These are phyloP conservation scores for Gouania willdenowi DNA, from an alignment of 2,797 vertebrate genomes.

Conservation along the genomic window DNA sequence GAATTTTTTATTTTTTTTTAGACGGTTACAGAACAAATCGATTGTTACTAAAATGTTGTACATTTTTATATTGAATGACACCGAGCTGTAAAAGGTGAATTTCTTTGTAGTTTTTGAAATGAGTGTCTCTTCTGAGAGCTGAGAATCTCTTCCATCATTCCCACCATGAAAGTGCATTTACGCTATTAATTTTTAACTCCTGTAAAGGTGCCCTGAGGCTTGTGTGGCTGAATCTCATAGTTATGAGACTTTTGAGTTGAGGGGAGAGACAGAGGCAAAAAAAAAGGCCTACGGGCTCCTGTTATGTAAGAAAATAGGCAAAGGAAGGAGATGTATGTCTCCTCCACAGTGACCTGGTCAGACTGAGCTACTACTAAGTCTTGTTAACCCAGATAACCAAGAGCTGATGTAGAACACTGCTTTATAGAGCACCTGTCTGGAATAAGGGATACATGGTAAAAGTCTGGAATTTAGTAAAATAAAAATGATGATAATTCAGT, in stretches of 20 bases:
- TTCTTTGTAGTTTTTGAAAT: too few species aligned
- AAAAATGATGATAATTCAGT: too few species aligned
- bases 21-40: too few species aligned
- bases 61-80: too few species aligned
- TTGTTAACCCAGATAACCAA: constrained; percentile 57
- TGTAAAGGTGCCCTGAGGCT: constrained; percentile 4
- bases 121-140: too few species aligned
- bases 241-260: constrained; percentile 13
- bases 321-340: constrained; percentile 45
- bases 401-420: constrained; percentile 51
- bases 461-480: too few species aligned
- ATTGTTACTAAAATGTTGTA: too few species aligned
- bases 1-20: too few species aligned
- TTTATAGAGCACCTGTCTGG: constrained; percentile 44
- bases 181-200: background rate
- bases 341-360: constrained; percentile 39
- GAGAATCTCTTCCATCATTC: too few species aligned
- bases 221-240: constrained; percentile 3
- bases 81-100: too few species aligned
- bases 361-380: constrained; percentile 43
- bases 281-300: constrained; percentile 35
- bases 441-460: background rate
- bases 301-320: constrained; percentile 33
- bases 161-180: too few species aligned
- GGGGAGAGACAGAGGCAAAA: background rate